A percentile compares a stretch with the other conserved stretches of the same genome.
These are phyloP conservation scores for Polyploca ridens DNA, from an alignment of 2,888 invertebrate species.

Conservation along the genomic window DNA sequence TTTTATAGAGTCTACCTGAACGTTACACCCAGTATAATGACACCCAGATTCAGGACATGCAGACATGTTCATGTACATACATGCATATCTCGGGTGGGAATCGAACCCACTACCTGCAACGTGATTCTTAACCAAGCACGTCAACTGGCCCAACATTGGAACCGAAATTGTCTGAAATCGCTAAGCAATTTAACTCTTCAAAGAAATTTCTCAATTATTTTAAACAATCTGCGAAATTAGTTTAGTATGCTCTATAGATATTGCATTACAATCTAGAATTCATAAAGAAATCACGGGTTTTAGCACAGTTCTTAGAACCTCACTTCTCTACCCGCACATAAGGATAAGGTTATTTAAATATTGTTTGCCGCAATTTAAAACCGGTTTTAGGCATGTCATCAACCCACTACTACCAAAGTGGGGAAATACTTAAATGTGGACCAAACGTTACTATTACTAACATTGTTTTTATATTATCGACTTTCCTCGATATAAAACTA, in stretches of 20 bases:
- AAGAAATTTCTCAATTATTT: too few species aligned
- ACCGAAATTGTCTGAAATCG: too few species aligned
- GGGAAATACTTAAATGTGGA: background rate
- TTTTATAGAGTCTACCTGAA: too few species aligned
- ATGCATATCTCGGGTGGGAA: too few species aligned
- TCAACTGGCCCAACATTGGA: too few species aligned
- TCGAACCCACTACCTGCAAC: too few species aligned
- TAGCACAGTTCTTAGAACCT: background rate
- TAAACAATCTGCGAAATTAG: too few species aligned
- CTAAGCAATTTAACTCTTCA: too few species aligned
- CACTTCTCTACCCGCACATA: background rate
- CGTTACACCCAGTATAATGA: too few species aligned
- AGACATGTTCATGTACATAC: too few species aligned
- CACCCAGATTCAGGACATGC: too few species aligned
- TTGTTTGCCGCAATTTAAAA: background rate
- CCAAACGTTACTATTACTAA: background rate
- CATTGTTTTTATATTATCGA: background rate
- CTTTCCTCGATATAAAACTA: background rate
- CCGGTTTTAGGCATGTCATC: background rate
- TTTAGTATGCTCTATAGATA: background rate
- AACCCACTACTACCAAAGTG: background rate
- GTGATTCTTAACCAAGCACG: too few species aligned
- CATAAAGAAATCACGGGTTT: background rate
- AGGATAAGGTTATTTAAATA: constrained; percentile 9
- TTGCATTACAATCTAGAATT: background rate